phyloP scores from a whole-genome alignment of 1,140 invertebrate genomes.

The Stegodyphus mimosarum region DNA sequence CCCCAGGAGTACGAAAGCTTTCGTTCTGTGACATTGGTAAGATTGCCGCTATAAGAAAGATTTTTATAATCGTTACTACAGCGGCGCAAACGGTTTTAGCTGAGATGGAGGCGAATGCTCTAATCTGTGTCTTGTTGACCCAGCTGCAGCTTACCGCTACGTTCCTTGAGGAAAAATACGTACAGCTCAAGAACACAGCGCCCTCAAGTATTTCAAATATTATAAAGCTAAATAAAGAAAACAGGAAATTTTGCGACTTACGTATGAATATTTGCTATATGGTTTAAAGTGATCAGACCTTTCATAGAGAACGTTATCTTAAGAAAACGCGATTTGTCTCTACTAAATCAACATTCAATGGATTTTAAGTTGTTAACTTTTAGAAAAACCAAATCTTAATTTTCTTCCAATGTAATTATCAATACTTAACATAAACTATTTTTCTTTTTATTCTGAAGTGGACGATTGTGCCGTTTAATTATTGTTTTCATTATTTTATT shows the following conservation, averaged over 20 bases:
- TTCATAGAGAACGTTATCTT: too few relatives aligned
- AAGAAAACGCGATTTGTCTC: too few relatives aligned
- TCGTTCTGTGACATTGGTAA: neutral
- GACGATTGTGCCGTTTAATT: too few relatives aligned
- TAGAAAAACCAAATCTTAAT: too few relatives aligned
- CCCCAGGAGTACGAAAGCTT: neutral
- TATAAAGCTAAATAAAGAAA: neutral
- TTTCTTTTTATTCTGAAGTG: too few relatives aligned
- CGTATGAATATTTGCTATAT: too few relatives aligned
- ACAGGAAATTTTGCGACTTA: neutral
- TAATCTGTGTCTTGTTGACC: neutral
- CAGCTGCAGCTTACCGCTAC: conserved; percentile 3
- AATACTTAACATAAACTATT: too few relatives aligned
- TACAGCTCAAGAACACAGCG: neutral
- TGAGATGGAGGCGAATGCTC: neutral
- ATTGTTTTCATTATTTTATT: too few relatives aligned
- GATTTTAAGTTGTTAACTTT: too few relatives aligned
- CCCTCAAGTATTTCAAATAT: neutral
- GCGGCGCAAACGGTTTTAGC: neutral
- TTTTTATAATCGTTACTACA: neutral
- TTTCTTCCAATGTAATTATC: too few relatives aligned
- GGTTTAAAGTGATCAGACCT: too few relatives aligned
- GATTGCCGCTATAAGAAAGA: neutral
- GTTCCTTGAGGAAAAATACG: neutral
- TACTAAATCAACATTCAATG: too few relatives aligned